Conservation (phyloP, 2,888 invertebrate species). For the Onchidella celtica region DNA sequence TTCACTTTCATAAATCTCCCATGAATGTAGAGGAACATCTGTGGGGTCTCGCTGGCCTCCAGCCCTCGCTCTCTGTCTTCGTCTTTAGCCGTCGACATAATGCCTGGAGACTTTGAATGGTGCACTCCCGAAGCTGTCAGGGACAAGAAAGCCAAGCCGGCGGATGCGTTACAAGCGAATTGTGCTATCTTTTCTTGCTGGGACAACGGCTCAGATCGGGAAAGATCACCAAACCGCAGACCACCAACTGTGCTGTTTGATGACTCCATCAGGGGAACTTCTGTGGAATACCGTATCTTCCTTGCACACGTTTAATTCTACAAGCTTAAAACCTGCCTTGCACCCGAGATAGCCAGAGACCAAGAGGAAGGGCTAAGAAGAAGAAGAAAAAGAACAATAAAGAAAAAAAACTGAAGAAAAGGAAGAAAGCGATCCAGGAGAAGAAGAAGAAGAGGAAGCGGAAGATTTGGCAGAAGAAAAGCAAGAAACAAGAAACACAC, state of each 20-base stretch:
- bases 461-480: too few relatives aligned
- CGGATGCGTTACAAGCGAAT: neutral
- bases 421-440: too few relatives aligned
- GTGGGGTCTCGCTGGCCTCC: neutral
- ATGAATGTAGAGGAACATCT: constrained; percentile 28
- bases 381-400: too few relatives aligned
- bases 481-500: too few relatives aligned
- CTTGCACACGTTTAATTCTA: too few relatives aligned
- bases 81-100: neutral
- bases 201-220: neutral
- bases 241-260: constrained; percentile 27
- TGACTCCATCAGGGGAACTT: neutral
- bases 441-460: too few relatives aligned
- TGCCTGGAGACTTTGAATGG: neutral
- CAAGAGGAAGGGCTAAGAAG: too few relatives aligned
- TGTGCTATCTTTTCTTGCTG: neutral
- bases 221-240: constrained; percentile 19
- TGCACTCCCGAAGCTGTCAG: neutral
- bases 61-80: neutral
- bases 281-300: neutral
- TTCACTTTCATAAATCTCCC: neutral
- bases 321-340: too few relatives aligned
- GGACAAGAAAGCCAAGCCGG: neutral
- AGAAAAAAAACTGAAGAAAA: too few relatives aligned
- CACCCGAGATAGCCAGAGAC: too few relatives aligned